A percentile compares a stretch with the other conserved stretches of the same genome.
phyloP scores from a whole-genome alignment of 2,113 vertebrate species.

The Pheucticus melanocephalus region DNA sequence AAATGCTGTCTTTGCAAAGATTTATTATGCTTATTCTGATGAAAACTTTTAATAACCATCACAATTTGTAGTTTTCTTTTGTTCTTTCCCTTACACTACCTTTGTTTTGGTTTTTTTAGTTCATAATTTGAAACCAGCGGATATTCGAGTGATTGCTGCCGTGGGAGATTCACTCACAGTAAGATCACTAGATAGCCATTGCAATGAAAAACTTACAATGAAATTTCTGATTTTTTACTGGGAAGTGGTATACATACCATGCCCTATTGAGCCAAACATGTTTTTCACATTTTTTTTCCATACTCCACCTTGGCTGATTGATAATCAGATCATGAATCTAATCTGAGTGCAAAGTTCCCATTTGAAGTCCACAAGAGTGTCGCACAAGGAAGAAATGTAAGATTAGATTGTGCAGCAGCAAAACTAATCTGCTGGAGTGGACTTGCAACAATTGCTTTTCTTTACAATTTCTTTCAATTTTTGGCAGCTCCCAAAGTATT shows the following conservation, averaged over 20 bases:
- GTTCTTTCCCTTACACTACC: not conserved
- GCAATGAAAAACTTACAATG: not conserved
- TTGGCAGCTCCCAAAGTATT: not conserved
- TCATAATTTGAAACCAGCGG: conserved; percentile 86
- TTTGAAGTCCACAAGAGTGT: not conserved
- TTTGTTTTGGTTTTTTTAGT: conserved; percentile 68
- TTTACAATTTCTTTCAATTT: not conserved
- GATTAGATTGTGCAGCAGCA: not conserved
- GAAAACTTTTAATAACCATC: not conserved
- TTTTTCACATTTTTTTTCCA: not conserved
- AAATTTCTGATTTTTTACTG: not conserved
- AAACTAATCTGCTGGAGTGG: not conserved
- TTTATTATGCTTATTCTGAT: not conserved
- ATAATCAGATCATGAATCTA: not conserved
- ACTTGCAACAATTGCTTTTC: not conserved
- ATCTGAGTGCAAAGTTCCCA: not conserved
- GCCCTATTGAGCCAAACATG: rapidly evolving
- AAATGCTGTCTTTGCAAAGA: not conserved
- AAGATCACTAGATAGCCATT: not conserved
- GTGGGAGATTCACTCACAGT: conserved; percentile 93
- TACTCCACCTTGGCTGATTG: not conserved
- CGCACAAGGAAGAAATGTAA: not conserved
- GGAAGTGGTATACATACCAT: not conserved
- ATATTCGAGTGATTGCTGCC: conserved; percentile 88
- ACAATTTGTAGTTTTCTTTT: not conserved